Base-by-base conservation (phyloP, 2,888 invertebrate genomes). In the Archips xylosteana region DNA sequence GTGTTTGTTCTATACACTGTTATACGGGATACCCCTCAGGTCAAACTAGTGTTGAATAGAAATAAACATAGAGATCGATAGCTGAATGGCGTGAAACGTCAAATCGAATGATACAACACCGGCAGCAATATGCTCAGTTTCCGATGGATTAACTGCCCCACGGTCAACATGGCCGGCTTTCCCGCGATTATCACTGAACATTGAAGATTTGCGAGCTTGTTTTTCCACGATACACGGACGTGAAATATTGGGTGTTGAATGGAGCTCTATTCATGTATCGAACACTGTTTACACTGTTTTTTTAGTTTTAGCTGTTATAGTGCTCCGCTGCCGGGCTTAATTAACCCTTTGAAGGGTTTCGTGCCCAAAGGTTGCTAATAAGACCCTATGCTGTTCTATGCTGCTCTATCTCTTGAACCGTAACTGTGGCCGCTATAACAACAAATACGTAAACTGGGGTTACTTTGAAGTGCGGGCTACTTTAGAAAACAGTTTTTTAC, bases 121-220 rank as follows among this genome's bases (percentile, higher is more conserved):
- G 51, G 47, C 57, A 3, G 47, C 62, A 62, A 68, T 72, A 63
- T 72, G 45, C 32, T 36, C 72, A 54, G 67, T 62, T 69, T 73
- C 49, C 36, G 73, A 51, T 34, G 39, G 47, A 69, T 59, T 72
- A 72, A 72, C 54, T 67, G 47, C 62, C 2, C 42, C 12, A 45
- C 61, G 57, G 36, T 47, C 67, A 54, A 72, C 47, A 71, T n/a
- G 39, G 60, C 23, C 36, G 67, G 67, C 62, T 72, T 67, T 36
- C 62, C 36, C 23, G 51, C 62, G 62, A 62, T 62, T 67, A 67
- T 67, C 71, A 60, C 66, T 54, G 49, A 23, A 23, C 60, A 71
- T 61, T 51, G 60, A 45, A 71, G 60, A 60, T 71, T 66, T 60
- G 60, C 60, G 51, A 66, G 15, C 15, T 36, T 47, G 23, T 63